Conservation (phyloP, 2,888 invertebrate species). For the Amiota mariae region DNA sequence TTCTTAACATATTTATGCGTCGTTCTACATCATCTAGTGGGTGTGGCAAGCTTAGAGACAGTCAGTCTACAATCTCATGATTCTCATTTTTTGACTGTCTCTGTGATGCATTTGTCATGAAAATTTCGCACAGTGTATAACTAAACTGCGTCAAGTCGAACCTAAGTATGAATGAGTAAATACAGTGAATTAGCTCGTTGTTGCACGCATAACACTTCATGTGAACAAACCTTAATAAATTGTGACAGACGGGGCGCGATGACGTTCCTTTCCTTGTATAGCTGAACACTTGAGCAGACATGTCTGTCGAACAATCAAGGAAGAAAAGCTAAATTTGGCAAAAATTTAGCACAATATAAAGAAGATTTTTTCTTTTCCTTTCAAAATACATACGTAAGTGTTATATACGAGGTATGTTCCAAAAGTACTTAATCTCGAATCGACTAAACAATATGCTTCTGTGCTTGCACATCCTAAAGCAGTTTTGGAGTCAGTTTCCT, state of each 20-base stretch:
- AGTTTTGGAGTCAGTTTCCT: too few species aligned
- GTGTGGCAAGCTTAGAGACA: constrained; percentile 17
- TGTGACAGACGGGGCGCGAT: constrained; percentile 16
- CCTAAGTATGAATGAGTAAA: too few species aligned
- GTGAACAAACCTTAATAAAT: constrained; percentile 6
- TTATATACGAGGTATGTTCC: too few species aligned
- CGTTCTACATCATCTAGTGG: neutral
- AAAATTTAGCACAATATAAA: constrained; percentile 36
- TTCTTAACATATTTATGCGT: neutral
- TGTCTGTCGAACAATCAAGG: constrained; percentile 33
- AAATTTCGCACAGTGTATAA: constrained; percentile 19
- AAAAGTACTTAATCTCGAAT: too few species aligned
- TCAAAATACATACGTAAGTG: too few species aligned
- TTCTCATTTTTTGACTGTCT: neutral
- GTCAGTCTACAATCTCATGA: too few species aligned
- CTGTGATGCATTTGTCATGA: neutral
- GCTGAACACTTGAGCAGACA: constrained; percentile 46
- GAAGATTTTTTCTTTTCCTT: too few species aligned
- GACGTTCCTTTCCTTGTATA: constrained; percentile 20
- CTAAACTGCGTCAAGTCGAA: too few species aligned
- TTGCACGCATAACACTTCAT: neutral
- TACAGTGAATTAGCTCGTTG: constrained; percentile 15
- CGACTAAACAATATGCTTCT: too few species aligned
- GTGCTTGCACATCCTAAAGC: too few species aligned
- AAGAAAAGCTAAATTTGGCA: constrained; percentile 37